A percentile compares a stretch with the other conserved stretches of the same genome.
phyloP scores from a whole-genome alignment of 2,797 vertebrate species.

The Poecile montanus region DNA sequence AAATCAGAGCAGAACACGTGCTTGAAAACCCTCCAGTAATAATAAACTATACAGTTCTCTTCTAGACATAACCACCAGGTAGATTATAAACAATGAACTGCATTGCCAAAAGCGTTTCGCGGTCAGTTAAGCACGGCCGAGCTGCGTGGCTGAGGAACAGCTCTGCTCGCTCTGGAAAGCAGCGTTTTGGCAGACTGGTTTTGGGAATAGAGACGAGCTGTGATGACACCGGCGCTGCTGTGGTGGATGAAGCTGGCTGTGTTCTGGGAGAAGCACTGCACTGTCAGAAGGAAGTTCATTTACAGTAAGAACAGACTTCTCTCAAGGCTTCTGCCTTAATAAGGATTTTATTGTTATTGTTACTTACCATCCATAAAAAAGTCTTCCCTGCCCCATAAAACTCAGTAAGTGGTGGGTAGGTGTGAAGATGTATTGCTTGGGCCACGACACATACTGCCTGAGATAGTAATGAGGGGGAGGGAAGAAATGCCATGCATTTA shows the following conservation, averaged over 20 bases:
- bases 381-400: not conserved
- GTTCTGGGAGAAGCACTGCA: slow-evolving; percentile 90
- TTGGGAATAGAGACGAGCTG: slow-evolving; percentile 96
- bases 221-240: slow-evolving; percentile 94
- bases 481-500: not conserved
- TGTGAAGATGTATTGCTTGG: not conserved
- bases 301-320: slow-evolving; percentile 82
- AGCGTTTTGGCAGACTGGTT: slow-evolving; percentile 73
- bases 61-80: not conserved
- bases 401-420: not conserved
- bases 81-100: not conserved
- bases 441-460: fast-evolving
- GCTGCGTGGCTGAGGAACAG: slow-evolving; percentile 24
- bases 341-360: not conserved
- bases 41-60: not conserved
- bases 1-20: not conserved
- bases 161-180: not conserved
- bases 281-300: slow-evolving; percentile 88
- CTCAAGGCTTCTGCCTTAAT: not conserved
- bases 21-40: too few species aligned
- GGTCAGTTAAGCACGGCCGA: not conserved
- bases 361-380: not conserved
- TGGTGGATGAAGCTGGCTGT: slow-evolving; percentile 85
- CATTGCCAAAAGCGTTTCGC: not conserved
- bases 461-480: not conserved